These are phyloP conservation scores for Urocyon cinereoargenteus DNA, from an alignment of 2,797 vertebrate genomes.

Conservation along the genomic window DNA sequence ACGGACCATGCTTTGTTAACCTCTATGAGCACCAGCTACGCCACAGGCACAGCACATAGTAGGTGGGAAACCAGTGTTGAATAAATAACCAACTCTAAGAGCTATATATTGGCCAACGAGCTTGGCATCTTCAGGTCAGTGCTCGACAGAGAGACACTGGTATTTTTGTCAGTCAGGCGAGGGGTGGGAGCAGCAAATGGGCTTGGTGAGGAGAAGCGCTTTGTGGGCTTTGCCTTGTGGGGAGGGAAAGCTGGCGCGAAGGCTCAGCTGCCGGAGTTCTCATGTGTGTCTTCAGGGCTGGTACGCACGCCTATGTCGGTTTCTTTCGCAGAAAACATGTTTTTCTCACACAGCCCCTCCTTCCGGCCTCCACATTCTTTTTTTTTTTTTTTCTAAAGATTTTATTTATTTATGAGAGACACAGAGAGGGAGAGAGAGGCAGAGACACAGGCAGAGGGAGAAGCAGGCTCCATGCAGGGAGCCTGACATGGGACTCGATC, in stretches of 20 bases:
- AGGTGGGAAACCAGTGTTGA: not conserved
- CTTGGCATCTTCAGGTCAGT: not conserved
- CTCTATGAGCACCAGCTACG: not conserved
- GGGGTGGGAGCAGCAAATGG: not conserved
- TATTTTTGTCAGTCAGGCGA: not conserved
- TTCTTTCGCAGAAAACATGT: not conserved
- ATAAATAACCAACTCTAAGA: not conserved
- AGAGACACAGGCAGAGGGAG: no score
- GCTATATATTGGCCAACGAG: not conserved
- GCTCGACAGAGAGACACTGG: not conserved
- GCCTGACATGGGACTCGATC: no score
- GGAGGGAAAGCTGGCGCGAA: not conserved
- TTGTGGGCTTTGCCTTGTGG: not conserved
- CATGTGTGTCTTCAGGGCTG: not conserved
- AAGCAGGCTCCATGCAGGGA: no score
- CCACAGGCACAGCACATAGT: not conserved
- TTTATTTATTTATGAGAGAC: no score
- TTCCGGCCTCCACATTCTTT: not conserved
- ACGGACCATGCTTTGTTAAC: not conserved
- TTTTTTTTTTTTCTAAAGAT: no score
- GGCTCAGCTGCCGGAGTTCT: not conserved
- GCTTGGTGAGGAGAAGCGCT: not conserved
- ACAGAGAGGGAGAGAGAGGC: no score
- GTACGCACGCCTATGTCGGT: no score
- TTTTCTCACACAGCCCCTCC: not conserved